These are phyloP conservation scores for Neoseiulus cucumeris DNA, from an alignment of 1,140 invertebrate genomes.

Conservation along the genomic window DNA sequence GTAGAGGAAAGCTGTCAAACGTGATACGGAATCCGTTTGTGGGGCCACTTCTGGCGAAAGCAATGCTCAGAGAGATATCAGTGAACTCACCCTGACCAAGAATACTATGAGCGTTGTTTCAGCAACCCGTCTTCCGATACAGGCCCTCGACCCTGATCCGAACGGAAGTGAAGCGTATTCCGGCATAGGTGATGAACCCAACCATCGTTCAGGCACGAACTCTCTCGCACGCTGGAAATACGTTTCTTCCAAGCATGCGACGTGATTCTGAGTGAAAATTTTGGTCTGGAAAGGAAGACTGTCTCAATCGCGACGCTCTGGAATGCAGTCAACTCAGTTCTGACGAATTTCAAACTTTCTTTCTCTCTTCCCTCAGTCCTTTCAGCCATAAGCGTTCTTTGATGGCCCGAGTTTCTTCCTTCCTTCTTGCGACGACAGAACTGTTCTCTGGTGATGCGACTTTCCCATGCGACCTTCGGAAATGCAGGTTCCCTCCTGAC, in stretches of 20 bases:
- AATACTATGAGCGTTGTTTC: background rate
- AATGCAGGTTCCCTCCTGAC: too few relatives aligned
- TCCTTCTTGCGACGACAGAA: too few relatives aligned
- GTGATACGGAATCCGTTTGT: background rate
- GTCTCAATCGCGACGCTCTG: background rate
- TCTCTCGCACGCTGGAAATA: background rate
- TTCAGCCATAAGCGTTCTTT: background rate
- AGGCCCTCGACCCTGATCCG: background rate
- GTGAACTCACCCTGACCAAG: background rate
- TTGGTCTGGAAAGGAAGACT: background rate
- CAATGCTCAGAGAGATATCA: too few relatives aligned
- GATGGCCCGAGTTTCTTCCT: background rate
- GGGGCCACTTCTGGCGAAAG: background rate
- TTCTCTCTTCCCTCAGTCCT: background rate
- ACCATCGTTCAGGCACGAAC: background rate
- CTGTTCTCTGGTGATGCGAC: too few relatives aligned
- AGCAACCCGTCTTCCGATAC: background rate
- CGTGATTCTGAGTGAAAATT: slow-evolving; percentile 7
- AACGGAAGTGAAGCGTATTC: background rate
- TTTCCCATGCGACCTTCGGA: too few relatives aligned
- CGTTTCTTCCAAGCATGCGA: background rate
- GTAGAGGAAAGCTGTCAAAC: background rate
- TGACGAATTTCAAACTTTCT: background rate
- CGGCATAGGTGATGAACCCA: background rate
- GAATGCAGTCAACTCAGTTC: background rate